Evolutionary conservation across 2,797 vertebrate genomes (phyloP).

Genomic region (Pipistrellus pygmaeus): DNA sequence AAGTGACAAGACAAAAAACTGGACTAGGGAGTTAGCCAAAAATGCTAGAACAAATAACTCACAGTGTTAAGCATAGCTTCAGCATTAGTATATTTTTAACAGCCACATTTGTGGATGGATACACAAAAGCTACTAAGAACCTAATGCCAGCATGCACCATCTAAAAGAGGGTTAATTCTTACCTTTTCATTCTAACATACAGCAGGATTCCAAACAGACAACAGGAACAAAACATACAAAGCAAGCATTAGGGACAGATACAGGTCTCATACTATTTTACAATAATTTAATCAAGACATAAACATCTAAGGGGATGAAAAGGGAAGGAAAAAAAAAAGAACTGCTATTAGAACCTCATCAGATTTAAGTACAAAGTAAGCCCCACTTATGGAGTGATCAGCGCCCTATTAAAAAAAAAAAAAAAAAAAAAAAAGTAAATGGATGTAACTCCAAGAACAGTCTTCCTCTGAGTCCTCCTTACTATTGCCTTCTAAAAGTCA

Average conservation of each 20-base stretch:
- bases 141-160: constrained; percentile 93
- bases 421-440: constrained; percentile 16
- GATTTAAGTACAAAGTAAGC: constrained; percentile 57
- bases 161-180: constrained; percentile 94
- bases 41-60: constrained; percentile 72
- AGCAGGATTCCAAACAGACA: constrained; percentile 99
- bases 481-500: constrained; percentile 43
- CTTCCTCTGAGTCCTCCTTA: constrained; percentile 20
- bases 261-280: constrained; percentile 83
- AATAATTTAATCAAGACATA: constrained; percentile 83
- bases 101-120: constrained; percentile 71
- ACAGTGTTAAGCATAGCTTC: constrained; percentile 78
- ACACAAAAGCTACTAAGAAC: constrained; percentile 78
- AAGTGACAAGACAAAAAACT: constrained; percentile 79
- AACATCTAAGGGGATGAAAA: constrained; percentile 68
- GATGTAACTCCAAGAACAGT: constrained; percentile 26
- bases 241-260: constrained; percentile 91
- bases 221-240: constrained; percentile 98
- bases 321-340: background rate
- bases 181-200: constrained; percentile 99
- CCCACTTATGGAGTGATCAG: constrained; percentile 4
- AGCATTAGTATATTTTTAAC: constrained; percentile 78
- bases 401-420: background rate
- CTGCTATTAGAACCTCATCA: constrained; percentile 19
- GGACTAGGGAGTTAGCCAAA: constrained; percentile 80